Conservation (phyloP, 23 tunicate genomes). For the Trididemnum nubilum region DNA sequence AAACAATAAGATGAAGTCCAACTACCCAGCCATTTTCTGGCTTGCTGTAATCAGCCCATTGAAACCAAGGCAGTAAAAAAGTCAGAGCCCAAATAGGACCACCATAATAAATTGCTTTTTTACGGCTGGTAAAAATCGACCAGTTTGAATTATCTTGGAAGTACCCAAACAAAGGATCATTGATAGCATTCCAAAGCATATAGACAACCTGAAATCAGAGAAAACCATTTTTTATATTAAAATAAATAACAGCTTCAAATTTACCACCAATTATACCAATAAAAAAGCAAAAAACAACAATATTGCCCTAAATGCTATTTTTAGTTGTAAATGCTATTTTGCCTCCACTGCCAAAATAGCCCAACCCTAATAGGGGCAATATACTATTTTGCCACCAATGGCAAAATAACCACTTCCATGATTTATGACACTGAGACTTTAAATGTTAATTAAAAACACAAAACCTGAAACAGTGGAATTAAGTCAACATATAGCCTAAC, state of each 20-base stretch:
- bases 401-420: not conserved
- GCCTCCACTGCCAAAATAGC: no score
- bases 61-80: conserved; percentile 88
- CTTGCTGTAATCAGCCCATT: conserved; percentile 69
- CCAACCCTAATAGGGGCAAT: no score
- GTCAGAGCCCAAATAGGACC: conserved; percentile 85
- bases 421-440: not conserved
- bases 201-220: conserved; percentile 56
- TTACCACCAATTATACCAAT: not conserved
- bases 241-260: not conserved
- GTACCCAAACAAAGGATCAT: conserved; percentile 92
- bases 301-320: not conserved
- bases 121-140: conserved; percentile 71
- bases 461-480: no score
- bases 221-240: not conserved
- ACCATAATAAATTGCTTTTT: conserved; percentile 82
- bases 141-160: conserved; percentile 88
- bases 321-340: no score
- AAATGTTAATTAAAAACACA: no score
- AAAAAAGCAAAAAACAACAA: not conserved
- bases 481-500: no score
- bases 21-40: conserved; percentile 50
- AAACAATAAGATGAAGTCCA: conserved; percentile 68
- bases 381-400: not conserved
- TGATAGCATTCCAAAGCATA: conserved; percentile 95